phyloP scores from a whole-genome alignment of 2,888 invertebrate genomes.

The Folsomia manolachei region DNA sequence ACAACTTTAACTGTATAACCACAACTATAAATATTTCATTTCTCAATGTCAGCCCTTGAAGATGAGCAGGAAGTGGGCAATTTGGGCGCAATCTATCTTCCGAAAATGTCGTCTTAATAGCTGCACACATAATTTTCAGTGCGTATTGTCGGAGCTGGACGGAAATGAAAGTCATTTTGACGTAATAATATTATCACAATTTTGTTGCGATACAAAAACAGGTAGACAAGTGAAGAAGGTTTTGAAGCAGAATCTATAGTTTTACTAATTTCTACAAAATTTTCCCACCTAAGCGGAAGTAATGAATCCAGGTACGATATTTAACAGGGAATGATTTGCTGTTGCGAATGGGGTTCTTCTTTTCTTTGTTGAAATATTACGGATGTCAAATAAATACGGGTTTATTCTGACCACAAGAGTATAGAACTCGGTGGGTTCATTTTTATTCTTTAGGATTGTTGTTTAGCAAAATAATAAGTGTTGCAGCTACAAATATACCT shows the following conservation, averaged over 20 bases:
- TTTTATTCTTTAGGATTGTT: no score
- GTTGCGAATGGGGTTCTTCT: not conserved
- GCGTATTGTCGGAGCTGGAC: not conserved
- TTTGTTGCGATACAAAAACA: no score
- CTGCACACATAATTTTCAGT: not conserved
- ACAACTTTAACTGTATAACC: no score
- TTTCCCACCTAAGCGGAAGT: not conserved
- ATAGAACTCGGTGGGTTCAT: no score
- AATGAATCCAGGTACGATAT: not conserved
- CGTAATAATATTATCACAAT: no score
- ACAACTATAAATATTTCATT: no score
- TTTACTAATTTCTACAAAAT: not conserved
- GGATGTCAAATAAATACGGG: no score
- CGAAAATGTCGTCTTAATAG: not conserved
- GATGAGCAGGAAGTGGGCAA: not conserved
- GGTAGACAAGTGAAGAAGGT: no score
- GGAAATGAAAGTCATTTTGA: not conserved
- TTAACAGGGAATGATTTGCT: not conserved
- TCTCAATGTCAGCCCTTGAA: no score
- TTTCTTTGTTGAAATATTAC: not conserved
- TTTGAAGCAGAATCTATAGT: not conserved
- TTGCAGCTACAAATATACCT: no score
- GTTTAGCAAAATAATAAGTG: no score
- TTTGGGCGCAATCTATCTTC: not conserved
- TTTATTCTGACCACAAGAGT: no score